These are phyloP conservation scores for Sminthopsis crassicaudata DNA, from an alignment of 2,113 vertebrate species.

Conservation along the genomic window DNA sequence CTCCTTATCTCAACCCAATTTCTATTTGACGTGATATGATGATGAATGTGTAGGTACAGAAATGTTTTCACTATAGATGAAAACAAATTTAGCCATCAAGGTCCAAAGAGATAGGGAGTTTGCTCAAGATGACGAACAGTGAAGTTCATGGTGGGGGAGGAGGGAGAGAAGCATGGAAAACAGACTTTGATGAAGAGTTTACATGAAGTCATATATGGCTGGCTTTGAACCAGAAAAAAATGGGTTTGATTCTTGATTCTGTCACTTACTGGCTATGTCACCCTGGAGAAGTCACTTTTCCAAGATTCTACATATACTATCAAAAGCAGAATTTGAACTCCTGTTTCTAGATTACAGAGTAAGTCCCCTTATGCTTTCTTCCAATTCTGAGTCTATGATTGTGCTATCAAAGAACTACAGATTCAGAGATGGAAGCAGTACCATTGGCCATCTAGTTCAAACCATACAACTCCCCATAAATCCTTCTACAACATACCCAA, in stretches of 20 bases:
- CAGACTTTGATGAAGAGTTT: constrained; percentile 18
- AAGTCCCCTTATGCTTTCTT: not conserved
- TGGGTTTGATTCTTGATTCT: not conserved
- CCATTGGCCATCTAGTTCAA: not conserved
- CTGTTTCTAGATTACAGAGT: not conserved
- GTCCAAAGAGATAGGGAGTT: not conserved
- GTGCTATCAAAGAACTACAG: not conserved
- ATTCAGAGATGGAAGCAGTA: not conserved
- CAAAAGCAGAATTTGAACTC: not conserved
- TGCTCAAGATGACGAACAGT: not conserved
- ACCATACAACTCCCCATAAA: not conserved
- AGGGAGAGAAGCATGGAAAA: not conserved
- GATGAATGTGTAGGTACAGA: not conserved
- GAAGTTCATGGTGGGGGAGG: not conserved
- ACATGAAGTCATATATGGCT: constrained; percentile 3
- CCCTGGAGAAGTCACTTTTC: not conserved
- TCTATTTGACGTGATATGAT: fast-evolving
- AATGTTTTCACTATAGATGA: not conserved
- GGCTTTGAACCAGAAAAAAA: not conserved
- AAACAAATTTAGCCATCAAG: not conserved
- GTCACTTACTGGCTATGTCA: not conserved
- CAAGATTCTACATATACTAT: not conserved
- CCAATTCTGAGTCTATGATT: not conserved
- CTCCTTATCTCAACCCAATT: constrained; percentile 11
- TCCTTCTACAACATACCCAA: not conserved